These are phyloP conservation scores for Microtus californicus DNA, from an alignment of 2,797 vertebrate species.

Conservation along the genomic window DNA sequence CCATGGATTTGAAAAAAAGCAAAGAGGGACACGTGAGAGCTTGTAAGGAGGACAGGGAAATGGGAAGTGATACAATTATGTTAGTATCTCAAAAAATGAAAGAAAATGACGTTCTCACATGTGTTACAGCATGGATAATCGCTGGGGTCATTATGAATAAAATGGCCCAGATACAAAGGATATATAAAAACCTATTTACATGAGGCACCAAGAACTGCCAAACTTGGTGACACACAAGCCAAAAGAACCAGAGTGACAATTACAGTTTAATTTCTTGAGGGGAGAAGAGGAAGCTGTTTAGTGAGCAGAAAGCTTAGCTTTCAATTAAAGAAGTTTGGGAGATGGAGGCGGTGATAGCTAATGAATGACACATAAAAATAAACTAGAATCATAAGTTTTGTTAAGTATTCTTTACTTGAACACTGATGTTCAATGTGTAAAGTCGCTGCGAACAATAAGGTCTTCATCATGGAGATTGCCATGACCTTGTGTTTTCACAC, in stretches of 20 bases:
- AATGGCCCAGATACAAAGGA: background rate
- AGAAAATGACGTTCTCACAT: background rate
- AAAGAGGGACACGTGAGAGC: background rate
- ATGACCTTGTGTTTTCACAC: slow-evolving; percentile 74
- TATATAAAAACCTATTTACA: background rate
- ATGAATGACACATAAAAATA: background rate
- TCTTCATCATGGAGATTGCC: slow-evolving; percentile 56
- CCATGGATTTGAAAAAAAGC: background rate
- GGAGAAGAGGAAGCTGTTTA: background rate
- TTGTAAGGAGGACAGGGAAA: background rate
- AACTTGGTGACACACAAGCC: background rate
- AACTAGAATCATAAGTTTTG: background rate
- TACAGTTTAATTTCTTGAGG: background rate
- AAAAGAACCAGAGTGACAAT: background rate
- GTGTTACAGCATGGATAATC: background rate
- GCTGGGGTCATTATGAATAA: background rate
- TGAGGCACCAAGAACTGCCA: background rate
- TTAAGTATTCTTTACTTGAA: background rate
- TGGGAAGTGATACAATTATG: background rate
- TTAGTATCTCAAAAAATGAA: background rate
- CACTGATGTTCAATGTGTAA: background rate
- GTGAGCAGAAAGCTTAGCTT: background rate
- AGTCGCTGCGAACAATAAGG: background rate
- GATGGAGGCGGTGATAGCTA: background rate
- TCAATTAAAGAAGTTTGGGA: background rate